Evolutionary conservation across 2,113 vertebrate genomes (phyloP), one percentile per base, ranked within the genome.

Genomic region (Ochotona curzoniae): DNA sequence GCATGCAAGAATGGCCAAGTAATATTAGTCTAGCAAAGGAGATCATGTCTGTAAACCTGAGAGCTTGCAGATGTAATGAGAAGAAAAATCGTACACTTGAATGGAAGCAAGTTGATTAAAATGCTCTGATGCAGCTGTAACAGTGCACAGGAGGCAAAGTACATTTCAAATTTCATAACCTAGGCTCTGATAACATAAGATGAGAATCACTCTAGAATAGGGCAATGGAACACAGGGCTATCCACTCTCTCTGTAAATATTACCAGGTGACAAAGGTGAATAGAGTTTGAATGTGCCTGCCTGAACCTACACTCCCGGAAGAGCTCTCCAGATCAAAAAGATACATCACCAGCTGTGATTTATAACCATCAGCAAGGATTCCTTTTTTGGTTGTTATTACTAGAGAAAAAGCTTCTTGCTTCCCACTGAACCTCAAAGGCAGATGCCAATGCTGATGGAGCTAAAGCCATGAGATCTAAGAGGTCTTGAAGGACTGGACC

Each of bases 51-150:
- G 94, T 97, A 97, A 98, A 98, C 96, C 95, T 91, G 93, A 97
- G 96, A 94, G 94, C 95, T 85, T 85, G 93, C 71, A 96, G 84
- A 90, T 96, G 95, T 96, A 97, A 98, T 94, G 74, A 97, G 96
- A 97, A 96, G 97, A 97, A 97, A 97, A 98, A 97, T 63, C 93
- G 97, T 92, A 97, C 95, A 97, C 96, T 96, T 94, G 95, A 97
- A 69, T 94, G 96, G 96, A 96, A 97, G 89, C 95, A 94, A 97
- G 96, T 95, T 98, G 97, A 98, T 98, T 96, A 97, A 97, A 98
- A 97, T 95, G 95, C 94, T 97, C 69, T 54, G 86, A 93, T 96
- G 90, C 82, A 90, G 95, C 35, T 91, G 66, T 85, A 96, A 54
- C 83, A 89, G 85, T 95, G 84, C 87, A 83, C 30, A 87, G 66